A percentile compares a stretch with the other conserved stretches of the same genome.
phyloP scores from a whole-genome alignment of 1,140 invertebrate genomes.

The Drosophila biarmipes region DNA sequence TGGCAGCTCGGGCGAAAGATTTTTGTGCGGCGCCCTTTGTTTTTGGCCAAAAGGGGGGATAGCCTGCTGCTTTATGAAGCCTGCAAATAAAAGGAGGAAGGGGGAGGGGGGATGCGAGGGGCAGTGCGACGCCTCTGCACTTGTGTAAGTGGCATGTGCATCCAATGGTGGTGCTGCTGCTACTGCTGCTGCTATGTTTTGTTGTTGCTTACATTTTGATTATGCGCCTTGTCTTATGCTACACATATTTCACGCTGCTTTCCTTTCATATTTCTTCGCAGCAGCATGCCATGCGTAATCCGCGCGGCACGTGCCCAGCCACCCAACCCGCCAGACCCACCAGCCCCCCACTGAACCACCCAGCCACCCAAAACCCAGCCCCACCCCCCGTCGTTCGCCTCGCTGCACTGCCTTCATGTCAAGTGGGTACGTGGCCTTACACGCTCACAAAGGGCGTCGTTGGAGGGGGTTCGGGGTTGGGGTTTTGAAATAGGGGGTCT shows the following conservation, averaged over 20 bases:
- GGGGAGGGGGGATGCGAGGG: neutral
- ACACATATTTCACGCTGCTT: constrained; percentile 76
- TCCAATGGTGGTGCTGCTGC: constrained; percentile 11
- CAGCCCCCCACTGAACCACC: neutral
- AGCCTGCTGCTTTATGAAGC: constrained; percentile 36
- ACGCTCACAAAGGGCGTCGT: constrained; percentile 18
- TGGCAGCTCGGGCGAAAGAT: constrained; percentile 57
- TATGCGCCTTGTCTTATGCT: constrained; percentile 81
- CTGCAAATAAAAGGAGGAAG: neutral
- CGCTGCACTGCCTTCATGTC: constrained; percentile 54
- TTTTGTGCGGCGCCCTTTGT: constrained; percentile 52
- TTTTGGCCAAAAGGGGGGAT: constrained; percentile 13
- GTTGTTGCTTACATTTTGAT: constrained; percentile 71
- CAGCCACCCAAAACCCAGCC: neutral
- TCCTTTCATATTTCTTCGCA: constrained; percentile 48
- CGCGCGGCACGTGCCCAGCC: constrained; percentile 60
- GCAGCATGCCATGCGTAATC: constrained; percentile 58
- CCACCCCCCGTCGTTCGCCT: constrained; percentile 11
- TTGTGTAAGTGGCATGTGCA: constrained; percentile 58
- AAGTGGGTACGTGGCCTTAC: constrained; percentile 60
- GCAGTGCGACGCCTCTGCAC: constrained; percentile 12
- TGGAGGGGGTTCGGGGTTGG: no score
- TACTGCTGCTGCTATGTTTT: neutral
- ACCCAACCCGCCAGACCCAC: neutral
- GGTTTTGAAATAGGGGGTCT: neutral